Evolutionary conservation across 2,888 invertebrate genomes (phyloP).

Genomic region (Drosophila sordidapex): DNA sequence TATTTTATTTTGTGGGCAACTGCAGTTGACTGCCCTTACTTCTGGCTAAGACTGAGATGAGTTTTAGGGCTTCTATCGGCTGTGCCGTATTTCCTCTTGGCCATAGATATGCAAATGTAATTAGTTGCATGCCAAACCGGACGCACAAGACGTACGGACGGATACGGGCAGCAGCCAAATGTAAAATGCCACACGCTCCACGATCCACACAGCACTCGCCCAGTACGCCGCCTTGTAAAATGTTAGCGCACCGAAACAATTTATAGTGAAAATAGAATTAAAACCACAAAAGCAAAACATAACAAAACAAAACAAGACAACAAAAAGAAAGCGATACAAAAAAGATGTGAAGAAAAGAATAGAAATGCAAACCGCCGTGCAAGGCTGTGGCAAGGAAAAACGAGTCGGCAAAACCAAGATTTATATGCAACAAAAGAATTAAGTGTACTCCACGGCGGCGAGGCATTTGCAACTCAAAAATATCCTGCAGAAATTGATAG

Average conservation of each 20-base stretch:
- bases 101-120: slow-evolving; percentile 84
- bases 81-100: slow-evolving; percentile 55
- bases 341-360: slow-evolving; percentile 34
- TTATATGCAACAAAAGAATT: slow-evolving; percentile 76
- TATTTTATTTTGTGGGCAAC: slow-evolving; percentile 9
- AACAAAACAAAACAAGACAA: slow-evolving; percentile 42
- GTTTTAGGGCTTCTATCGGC: slow-evolving; percentile 11
- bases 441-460: slow-evolving; percentile 20
- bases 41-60: slow-evolving; percentile 29
- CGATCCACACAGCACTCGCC: slow-evolving; percentile 22
- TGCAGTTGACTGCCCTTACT: slow-evolving; percentile 20
- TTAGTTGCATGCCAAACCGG: slow-evolving; percentile 81
- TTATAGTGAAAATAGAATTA: slow-evolving; percentile 83
- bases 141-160: slow-evolving; percentile 38
- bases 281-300: slow-evolving; percentile 82
- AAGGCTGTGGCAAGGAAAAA: slow-evolving; percentile 42
- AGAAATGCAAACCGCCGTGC: slow-evolving; percentile 55
- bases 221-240: slow-evolving; percentile 65
- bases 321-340: slow-evolving; percentile 41
- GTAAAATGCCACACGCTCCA: slow-evolving; percentile 55
- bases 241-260: slow-evolving; percentile 81
- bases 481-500: slow-evolving; percentile 8
- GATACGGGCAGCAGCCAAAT: slow-evolving; percentile 60
- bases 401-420: slow-evolving; percentile 76
- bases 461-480: slow-evolving; percentile 1